Evolutionary conservation across 2,797 vertebrate species (phyloP), one percentile per base, ranked within the genome.

Genomic region (Sebastes steindachneri): DNA sequence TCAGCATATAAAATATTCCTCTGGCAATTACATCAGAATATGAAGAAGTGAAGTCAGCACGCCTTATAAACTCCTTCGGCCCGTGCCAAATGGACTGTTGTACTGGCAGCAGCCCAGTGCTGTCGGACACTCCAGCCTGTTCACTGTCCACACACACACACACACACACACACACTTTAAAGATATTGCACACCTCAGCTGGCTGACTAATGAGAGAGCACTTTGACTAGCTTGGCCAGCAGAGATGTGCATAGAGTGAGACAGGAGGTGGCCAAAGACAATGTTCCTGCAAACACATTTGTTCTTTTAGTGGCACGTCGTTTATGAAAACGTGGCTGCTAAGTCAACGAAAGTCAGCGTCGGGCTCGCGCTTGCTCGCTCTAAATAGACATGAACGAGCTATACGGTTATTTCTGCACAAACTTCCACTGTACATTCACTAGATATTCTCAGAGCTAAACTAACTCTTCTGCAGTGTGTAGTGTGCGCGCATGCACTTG

Each of bases 101-200:
- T 62, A 59, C 67, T 64, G 62, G 66, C 81, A 58, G 82, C 41
- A 51, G 75, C 72, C 53, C 72, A 57, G 64, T 21, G 62, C 51
- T 53, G n/a, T 57, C 17, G 12, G 33, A 76, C 73, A 68, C 70
- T 67, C 41, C 19, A 68, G 73, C 65, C 73, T 64, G 58, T 68
- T 80, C 69, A 15, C 59, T 64, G 80, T 75, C 80, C 69, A 41
- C 37, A 41, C 37, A 41, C n/a, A 68, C 28, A 25, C 25, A 25
- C 25, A 28, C 26, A 28, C 26, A 28, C n/a, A 68, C 73, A 68
- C 73, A 57, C 19, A 37, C 77, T 67, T 86, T 80, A 68, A 81
- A 77, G 83, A 88, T 84, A 86, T 37, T 84, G 87, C 77, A 82
- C 86, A 64, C 48, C 77, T 89, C 79, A 88, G 80, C 83, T 77